These are phyloP conservation scores for Trichopria drosophilae DNA, from an alignment of 2,888 invertebrate genomes.

Conservation along the genomic window DNA sequence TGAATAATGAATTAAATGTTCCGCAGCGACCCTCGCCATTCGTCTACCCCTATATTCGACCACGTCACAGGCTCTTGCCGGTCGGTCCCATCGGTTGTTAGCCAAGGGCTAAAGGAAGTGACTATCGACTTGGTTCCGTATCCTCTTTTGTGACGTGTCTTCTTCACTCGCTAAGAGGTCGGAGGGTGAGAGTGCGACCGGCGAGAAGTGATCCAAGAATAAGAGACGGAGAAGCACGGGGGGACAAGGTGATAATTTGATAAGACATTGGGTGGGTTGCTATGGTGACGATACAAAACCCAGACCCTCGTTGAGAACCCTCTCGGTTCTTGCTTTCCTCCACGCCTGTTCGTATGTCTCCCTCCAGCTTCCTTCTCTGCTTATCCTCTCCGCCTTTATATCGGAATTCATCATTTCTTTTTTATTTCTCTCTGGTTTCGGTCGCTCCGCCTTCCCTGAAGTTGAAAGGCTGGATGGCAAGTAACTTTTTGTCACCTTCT, in stretches of 20 bases:
- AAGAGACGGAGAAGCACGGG: conserved; percentile 38
- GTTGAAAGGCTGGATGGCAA: no score
- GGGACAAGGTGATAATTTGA: conserved; percentile 59
- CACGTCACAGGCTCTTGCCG: conserved; percentile 17
- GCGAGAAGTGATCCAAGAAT: conserved; percentile 37
- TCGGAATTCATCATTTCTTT: no score
- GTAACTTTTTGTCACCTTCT: no score
- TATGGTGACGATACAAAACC: conserved; percentile 56
- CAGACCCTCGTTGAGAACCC: conserved; percentile 40
- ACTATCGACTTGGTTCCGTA: conserved; percentile 48
- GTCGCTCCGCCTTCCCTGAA: no score
- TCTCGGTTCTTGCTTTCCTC: conserved; percentile 36
- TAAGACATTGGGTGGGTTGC: conserved; percentile 58
- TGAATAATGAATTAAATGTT: conserved; percentile 59
- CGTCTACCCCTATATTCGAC: conserved; percentile 36
- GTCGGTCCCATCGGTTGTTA: conserved; percentile 52
- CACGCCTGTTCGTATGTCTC: conserved; percentile 33
- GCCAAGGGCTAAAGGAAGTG: conserved; percentile 48
- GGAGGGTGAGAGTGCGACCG: conserved; percentile 33
- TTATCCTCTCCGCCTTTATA: conserved; percentile 40
- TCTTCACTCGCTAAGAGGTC: conserved; percentile 31
- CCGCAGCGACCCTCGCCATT: conserved; percentile 40
- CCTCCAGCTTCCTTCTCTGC: conserved; percentile 21
- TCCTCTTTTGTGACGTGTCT: conserved; percentile 42
- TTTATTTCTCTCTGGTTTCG: no score